These are phyloP conservation scores for Prochilodus magdalenae DNA, from an alignment of 2,113 vertebrate genomes.

Conservation along the genomic window DNA sequence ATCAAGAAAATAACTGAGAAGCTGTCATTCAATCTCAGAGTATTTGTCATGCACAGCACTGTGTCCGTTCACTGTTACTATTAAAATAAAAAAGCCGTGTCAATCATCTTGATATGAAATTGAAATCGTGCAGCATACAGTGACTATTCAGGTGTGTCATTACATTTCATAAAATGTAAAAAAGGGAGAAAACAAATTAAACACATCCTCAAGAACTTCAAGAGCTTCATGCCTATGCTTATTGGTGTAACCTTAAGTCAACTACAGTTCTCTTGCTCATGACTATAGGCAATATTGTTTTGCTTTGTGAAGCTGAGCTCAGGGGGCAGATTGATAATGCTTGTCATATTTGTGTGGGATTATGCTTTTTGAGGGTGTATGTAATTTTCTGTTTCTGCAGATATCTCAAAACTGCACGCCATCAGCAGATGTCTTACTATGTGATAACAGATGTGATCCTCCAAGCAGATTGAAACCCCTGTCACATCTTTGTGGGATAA, in stretches of 20 bases:
- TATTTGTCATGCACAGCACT: slow-evolving; percentile 48
- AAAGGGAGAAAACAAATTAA: slow-evolving; percentile 40
- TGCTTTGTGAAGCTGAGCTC: not conserved
- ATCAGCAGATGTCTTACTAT: slow-evolving; percentile 38
- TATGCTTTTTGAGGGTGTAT: not conserved
- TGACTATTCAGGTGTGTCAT: slow-evolving; percentile 46
- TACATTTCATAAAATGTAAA: slow-evolving; percentile 45
- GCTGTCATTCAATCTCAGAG: slow-evolving; percentile 43
- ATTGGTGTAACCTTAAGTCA: not conserved
- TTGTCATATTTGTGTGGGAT: slow-evolving; percentile 13
- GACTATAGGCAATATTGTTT: not conserved
- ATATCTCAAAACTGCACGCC: not conserved
- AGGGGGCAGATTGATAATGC: slow-evolving; percentile 6
- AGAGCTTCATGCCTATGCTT: not conserved
- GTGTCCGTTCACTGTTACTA: slow-evolving; percentile 45
- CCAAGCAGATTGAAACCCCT: slow-evolving; percentile 19
- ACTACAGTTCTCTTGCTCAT: not conserved
- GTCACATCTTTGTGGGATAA: slow-evolving; percentile 8
- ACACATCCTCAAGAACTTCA: slow-evolving; percentile 31
- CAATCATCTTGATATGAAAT: slow-evolving; percentile 44
- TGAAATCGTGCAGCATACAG: slow-evolving; percentile 45
- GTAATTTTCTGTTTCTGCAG: slow-evolving; percentile 11
- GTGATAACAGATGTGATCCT: slow-evolving; percentile 34
- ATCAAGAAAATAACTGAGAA: slow-evolving; percentile 43
- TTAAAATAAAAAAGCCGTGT: slow-evolving; percentile 47